Base-by-base conservation (phyloP, 2,797 vertebrate species). In the Octomys mimax region DNA sequence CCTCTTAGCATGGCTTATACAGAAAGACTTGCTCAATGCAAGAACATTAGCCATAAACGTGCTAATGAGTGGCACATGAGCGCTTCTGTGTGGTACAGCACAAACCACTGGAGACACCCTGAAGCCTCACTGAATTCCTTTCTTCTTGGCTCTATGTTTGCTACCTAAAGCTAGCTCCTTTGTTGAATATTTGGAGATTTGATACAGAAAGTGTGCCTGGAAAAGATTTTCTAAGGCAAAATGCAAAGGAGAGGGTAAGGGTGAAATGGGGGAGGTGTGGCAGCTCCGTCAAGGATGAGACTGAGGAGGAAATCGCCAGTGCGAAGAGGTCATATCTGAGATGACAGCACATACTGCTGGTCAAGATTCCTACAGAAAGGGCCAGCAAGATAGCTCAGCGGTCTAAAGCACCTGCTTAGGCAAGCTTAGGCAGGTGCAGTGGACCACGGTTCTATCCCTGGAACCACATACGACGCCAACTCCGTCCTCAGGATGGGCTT, bases 61-160 rank as follows among this genome's bases (percentile, higher is more conserved):
- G 18, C 28, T 92, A 84, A 49, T 3, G 22, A 33, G 31, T 66
- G 28, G 36, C 21, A 31, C 14, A 39, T 4, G 6, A 79, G 39
- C 12, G 6, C 12, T 64, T 49, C 42, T 11, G 4, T 6, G 71
- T 71, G 54, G 31, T 59, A 2, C 2, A 82, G 18, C 3, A 14
- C 57, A 73, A 77, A 3, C 82, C 5, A n/a, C 2, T 52, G 6
- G 14, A 64, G 49, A 52, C 1, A 13, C 5, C 46, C 18, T 84
- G 70, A 39, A 22, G 1, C 1, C 13, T 10, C 0, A 0, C 49
- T 39, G 6, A n/a, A n/a, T 39, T 12, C 10, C 42, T 75, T 49
- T 12, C n/a, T 54, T 66, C 7, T 5, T 2, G 18, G 33, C 21
- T 11, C 46, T 31, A 75, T 19, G n/a, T 70, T 64, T 77, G 24